These are phyloP conservation scores for Macquaria australasica DNA, from an alignment of 2,113 vertebrate species.

Conservation along the genomic window DNA sequence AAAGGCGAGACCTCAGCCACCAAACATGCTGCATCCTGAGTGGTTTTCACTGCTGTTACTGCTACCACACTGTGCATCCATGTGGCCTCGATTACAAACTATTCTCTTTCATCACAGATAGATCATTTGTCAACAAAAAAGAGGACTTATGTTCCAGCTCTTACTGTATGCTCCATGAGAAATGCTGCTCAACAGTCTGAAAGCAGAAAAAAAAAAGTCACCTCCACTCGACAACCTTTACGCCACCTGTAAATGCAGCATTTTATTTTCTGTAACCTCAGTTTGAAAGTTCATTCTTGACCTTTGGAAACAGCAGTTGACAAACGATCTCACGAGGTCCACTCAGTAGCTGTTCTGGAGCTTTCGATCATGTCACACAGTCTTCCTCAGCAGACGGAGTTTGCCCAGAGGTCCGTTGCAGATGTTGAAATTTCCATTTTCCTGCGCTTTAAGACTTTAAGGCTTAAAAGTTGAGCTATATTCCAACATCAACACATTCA, in stretches of 20 bases:
- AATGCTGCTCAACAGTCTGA: no score
- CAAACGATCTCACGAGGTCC: no score
- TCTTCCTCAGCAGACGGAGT: background rate
- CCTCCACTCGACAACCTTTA: background rate
- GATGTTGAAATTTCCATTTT: background rate
- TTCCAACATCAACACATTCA: background rate
- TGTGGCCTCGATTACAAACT: background rate
- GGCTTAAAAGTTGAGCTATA: no score
- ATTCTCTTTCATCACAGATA: background rate
- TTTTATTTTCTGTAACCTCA: background rate
- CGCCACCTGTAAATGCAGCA: background rate
- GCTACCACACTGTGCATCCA: background rate
- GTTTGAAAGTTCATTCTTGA: background rate
- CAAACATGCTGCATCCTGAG: background rate
- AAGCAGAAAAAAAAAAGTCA: no score
- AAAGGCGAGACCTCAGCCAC: constrained; percentile 4
- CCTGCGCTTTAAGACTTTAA: background rate
- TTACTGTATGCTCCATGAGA: no score
- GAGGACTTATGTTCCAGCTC: no score
- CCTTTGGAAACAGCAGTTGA: background rate
- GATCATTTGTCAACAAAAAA: no score
- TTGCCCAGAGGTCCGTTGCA: background rate
- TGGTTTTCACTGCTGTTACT: background rate
- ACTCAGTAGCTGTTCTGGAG: background rate
- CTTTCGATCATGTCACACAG: background rate